Base-by-base conservation (phyloP, 2,888 invertebrate genomes). In the Copidosoma aretas region DNA sequence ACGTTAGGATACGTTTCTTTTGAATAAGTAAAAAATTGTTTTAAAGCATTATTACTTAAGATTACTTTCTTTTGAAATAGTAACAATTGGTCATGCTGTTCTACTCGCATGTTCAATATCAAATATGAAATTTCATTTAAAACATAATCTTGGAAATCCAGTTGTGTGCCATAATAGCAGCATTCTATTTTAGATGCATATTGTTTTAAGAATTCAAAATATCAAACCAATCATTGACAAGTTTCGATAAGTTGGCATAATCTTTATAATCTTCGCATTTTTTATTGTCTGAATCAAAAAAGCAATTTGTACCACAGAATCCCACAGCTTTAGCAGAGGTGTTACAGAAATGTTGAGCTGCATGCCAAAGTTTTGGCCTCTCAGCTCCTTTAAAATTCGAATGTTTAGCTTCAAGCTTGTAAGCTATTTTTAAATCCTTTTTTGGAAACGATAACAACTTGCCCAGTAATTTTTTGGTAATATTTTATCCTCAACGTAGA, bases 371-470 rank as follows among this genome's bases (percentile, higher is more conserved):
- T 32, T 60, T 68, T 24, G 64, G 60, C 15, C 68, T 25, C 56
- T 64, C 54, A 49, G 39, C 19, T 1, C 64, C 56, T 24, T 49
- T 46, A 15, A 19, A 59, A 60, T 64, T 32, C 2, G 60, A 15
- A 57, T 64, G 64, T 10, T 17, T n/a, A 25, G 24, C 56, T 63
- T 1, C 25, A 39, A 21, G 54, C 57, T 54, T 39, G 3, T 21
- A 8, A 19, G 21, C 41, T 53, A 54, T 24, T 62, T 32, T 14
- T 77, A 51, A 66, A 74, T 73, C 19, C 73, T 66, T 69, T 74
- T 73, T 56, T n/a, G n/a, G n/a, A n/a, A n/a, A 71, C 73, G 73
- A 77, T 66, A 14, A 53, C 32, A 69, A 75, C 67, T 70, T 71
- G 77, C 74, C n/a, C n/a, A n/a, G n/a, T n/a, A n/a, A n/a, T n/a